Evolutionary conservation across 2,888 invertebrate species (phyloP).

Genomic region (Clanis bilineata): DNA sequence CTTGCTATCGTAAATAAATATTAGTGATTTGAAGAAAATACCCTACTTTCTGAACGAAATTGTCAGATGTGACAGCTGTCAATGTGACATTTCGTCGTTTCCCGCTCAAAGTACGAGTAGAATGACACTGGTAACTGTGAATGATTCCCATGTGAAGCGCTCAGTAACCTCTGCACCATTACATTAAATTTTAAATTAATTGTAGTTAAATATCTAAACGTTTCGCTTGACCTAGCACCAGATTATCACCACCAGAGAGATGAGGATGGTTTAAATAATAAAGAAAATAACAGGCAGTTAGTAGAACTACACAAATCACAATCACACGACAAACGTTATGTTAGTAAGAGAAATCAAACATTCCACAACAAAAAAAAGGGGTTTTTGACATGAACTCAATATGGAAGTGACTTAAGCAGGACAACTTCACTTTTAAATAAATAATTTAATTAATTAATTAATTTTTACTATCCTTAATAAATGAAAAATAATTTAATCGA

Average conservation of each 20-base stretch:
- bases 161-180: conserved; percentile 55
- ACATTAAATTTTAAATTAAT: conserved; percentile 30
- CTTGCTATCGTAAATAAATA: conserved; percentile 44
- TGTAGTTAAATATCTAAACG: conserved; percentile 32
- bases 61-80: conserved; percentile 65
- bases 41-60: conserved; percentile 41
- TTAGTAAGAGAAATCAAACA: conserved; percentile 60
- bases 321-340: conserved; percentile 57
- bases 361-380: conserved; percentile 31
- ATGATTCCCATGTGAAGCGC: conserved; percentile 53
- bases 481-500: conserved; percentile 17
- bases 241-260: conserved; percentile 63
- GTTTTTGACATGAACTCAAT: conserved; percentile 26
- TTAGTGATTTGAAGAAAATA: conserved; percentile 19
- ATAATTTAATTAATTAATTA: conserved; percentile 23
- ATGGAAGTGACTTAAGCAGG: conserved; percentile 35
- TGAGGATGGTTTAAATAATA: conserved; percentile 44
- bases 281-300: conserved; percentile 63
- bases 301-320: conserved; percentile 60
- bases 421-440: conserved; percentile 38
- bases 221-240: conserved; percentile 65
- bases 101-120: conserved; percentile 36
- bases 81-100: conserved; percentile 59
- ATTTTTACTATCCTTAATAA: conserved; percentile 19
- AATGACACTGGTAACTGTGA: conserved; percentile 51